Conservation (phyloP, 1,140 invertebrate genomes). For the Bathynomus jamesi region DNA sequence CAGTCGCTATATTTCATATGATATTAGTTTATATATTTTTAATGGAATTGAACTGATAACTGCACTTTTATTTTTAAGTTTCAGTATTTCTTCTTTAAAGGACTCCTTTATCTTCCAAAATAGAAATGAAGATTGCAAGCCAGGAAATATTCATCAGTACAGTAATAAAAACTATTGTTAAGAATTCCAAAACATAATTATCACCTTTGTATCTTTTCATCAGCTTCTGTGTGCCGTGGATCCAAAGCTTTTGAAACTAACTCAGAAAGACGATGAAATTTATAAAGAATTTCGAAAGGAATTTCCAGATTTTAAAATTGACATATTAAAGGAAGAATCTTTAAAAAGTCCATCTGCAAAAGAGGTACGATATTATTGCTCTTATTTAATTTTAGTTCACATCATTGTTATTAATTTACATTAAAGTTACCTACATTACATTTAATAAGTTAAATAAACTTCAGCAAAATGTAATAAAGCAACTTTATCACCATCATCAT, state of each 20-base stretch:
- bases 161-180: too few relatives aligned
- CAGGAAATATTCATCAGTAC: too few relatives aligned
- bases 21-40: background rate
- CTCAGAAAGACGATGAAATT: conserved; percentile 79
- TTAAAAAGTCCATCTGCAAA: conserved; percentile 77
- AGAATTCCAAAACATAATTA: too few relatives aligned
- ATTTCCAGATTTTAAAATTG: conserved; percentile 75
- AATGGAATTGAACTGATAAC: background rate
- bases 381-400: too few relatives aligned
- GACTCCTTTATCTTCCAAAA: background rate
- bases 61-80: background rate
- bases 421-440: conserved; percentile 11
- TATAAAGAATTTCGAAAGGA: conserved; percentile 73
- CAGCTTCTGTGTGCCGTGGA: conserved; percentile 82
- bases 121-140: conserved; percentile 5
- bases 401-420: too few relatives aligned
- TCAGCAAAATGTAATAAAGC: background rate
- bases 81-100: background rate
- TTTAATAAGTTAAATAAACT: background rate
- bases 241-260: conserved; percentile 69
- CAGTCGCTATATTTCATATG: too few relatives aligned
- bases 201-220: conserved; percentile 39
- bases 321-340: conserved; percentile 66
- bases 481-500: too few relatives aligned
- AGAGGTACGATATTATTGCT: too few relatives aligned